Base-by-base conservation (phyloP, 2,797 vertebrate genomes). In the Sorex maritimensis region DNA sequence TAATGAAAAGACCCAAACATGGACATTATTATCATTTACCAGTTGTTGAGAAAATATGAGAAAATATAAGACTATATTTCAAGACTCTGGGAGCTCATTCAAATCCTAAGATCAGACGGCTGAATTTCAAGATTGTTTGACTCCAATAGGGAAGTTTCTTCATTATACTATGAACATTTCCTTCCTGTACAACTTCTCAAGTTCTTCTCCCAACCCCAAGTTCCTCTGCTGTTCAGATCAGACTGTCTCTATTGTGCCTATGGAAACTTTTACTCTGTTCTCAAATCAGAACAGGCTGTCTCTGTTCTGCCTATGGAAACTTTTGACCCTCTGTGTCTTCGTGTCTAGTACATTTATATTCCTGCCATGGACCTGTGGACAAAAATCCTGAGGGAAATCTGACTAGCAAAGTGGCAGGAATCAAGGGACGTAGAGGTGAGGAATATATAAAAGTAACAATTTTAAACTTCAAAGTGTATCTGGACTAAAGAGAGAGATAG, bases 291-390 rank as follows among this genome's bases (percentile, higher is more conserved):
- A 44, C 7, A 7, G 49, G 6, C 49, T 52, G 10, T 52, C 49
- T 52, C 13, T 52, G 6, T 52, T 52, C 49, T 52, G 11, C 10
- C 49, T 52, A 11, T 72, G 2, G 12, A 14, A 23, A 82, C 73
- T 67, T 86, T 90, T 81, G 46, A 81, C 91, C 61, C 63, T 81
- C 67, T 95, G 13, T 83, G n/a, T 3, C 19, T 44, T 91, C n/a
- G 74, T 94, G 67, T 68, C 61, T 82, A 21, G 9, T 30, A 24
- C 58, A 93, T 93, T 86, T 11, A n/a, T 92, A 61, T 81, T 88
- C 19, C 41, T 68, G 15, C 2, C 28, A 3, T 72, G 46, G 44
- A 61, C 34, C 28, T 38, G 11, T 71, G 28, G 46, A 63, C 24
- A 83, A 63, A 75, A 92, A 87, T n/a, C 38, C 61, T 68, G 58